Conservation (phyloP, 2,113 vertebrate species). For the Myrmophylax atrothorax region DNA sequence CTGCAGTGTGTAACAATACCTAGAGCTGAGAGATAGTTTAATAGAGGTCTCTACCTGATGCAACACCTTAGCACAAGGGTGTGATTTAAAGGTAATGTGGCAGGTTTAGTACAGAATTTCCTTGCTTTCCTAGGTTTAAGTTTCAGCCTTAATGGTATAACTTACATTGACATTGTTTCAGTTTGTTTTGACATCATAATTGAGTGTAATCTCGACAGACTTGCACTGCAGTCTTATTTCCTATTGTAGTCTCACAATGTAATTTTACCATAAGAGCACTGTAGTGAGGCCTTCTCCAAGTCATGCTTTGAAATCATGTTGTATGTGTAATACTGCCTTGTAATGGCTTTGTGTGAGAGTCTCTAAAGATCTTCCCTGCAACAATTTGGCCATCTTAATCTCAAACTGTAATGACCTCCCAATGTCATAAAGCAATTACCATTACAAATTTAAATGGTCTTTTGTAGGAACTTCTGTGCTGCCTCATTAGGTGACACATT, state of each 20-base stretch:
- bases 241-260: conserved; percentile 56
- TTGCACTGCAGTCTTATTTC: conserved; percentile 60
- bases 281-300: conserved; percentile 45
- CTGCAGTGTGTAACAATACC: not conserved
- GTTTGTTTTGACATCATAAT: conserved; percentile 77
- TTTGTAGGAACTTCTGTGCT: conserved; percentile 68
- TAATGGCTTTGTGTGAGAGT: conserved; percentile 51
- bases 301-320: conserved; percentile 55
- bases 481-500: conserved; percentile 72
- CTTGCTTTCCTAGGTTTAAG: conserved; percentile 42
- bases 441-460: conserved; percentile 72
- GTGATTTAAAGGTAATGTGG: conserved; percentile 49
- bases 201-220: conserved; percentile 70
- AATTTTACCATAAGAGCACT: conserved; percentile 53
- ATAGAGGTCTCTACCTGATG: conserved; percentile 33
- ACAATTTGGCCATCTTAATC: conserved; percentile 68
- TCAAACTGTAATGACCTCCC: conserved; percentile 72
- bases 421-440: conserved; percentile 74
- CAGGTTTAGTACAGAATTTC: conserved; percentile 18
- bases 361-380: conserved; percentile 66
- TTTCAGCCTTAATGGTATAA: conserved; percentile 62
- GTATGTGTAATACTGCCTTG: not conserved
- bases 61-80: conserved; percentile 44
- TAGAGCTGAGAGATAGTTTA: conserved; percentile 27
- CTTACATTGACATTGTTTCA: conserved; percentile 73